Evolutionary conservation across 2,113 vertebrate genomes (phyloP).

Genomic region (Vidua chalybeata): DNA sequence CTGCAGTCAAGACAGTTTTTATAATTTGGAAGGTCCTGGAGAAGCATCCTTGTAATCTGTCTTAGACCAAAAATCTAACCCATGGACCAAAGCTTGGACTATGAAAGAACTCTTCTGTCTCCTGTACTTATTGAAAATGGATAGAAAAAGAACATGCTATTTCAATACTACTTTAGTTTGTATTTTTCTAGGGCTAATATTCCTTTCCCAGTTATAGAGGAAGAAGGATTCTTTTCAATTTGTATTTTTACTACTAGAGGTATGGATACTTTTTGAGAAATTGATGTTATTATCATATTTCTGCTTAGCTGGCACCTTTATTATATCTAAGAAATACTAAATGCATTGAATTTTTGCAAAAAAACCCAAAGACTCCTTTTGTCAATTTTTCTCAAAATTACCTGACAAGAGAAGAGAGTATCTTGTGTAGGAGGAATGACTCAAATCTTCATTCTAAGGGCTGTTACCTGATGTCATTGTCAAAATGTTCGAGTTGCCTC

Average conservation of each 20-base stretch:
- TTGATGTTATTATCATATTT: not conserved
- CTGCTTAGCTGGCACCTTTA: not conserved
- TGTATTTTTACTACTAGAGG: not conserved
- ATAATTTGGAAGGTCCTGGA: not conserved
- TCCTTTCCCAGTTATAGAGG: not conserved
- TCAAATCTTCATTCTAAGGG: not conserved
- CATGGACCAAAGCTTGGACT: not conserved
- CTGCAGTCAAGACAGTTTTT: not conserved
- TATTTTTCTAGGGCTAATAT: not conserved
- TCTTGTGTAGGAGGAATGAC: conserved; percentile 28
- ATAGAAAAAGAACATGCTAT: not conserved
- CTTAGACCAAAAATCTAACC: not conserved
- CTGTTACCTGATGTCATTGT: not conserved
- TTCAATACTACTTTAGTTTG: not conserved
- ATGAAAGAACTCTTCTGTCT: not conserved
- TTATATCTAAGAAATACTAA: not conserved
- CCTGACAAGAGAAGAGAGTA: not conserved
- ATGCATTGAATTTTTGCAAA: not conserved
- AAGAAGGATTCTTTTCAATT: not conserved
- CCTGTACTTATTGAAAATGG: not conserved
- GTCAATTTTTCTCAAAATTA: not conserved
- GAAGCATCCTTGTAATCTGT: not conserved
- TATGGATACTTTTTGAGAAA: not conserved
- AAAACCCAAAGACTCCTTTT: not conserved
- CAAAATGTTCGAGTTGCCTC: not conserved